Evolutionary conservation across 2,797 vertebrate species (phyloP).

Genomic region (Clamator glandarius): DNA sequence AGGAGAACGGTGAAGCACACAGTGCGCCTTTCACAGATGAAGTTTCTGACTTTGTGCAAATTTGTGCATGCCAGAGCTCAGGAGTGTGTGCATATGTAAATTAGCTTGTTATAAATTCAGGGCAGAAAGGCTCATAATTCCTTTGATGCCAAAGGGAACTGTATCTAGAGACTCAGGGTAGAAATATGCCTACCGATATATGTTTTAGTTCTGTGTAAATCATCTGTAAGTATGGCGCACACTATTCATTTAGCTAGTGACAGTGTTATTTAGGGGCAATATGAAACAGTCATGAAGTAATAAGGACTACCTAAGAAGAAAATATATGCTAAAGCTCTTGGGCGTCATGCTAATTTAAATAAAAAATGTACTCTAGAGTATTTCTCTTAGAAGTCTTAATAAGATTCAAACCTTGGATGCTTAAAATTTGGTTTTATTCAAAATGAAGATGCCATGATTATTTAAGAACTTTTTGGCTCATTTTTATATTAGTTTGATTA

Average conservation of each 20-base stretch:
- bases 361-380: background rate
- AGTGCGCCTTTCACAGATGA: background rate
- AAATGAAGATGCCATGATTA: background rate
- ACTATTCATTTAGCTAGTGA: slow-evolving; percentile 32
- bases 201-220: slow-evolving; percentile 37
- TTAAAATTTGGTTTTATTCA: background rate
- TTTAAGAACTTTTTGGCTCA: background rate
- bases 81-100: background rate
- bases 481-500: background rate
- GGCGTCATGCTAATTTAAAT: slow-evolving; percentile 45
- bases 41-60: background rate
- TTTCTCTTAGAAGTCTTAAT: background rate
- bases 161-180: background rate
- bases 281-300: background rate
- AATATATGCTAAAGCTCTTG: slow-evolving; percentile 43
- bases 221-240: background rate
- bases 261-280: slow-evolving; percentile 35
- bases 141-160: slow-evolving; percentile 3
- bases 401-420: background rate
- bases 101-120: background rate
- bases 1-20: background rate
- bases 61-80: background rate
- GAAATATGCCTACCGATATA: slow-evolving; percentile 23
- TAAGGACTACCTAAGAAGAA: slow-evolving; percentile 36
- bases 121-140: background rate